A percentile compares a stretch with the other conserved stretches of the same genome.
These are phyloP conservation scores for Haliclona indistincta DNA, from an alignment of 37 sponge, comb jelly and placozoan genomes.

Conservation along the genomic window DNA sequence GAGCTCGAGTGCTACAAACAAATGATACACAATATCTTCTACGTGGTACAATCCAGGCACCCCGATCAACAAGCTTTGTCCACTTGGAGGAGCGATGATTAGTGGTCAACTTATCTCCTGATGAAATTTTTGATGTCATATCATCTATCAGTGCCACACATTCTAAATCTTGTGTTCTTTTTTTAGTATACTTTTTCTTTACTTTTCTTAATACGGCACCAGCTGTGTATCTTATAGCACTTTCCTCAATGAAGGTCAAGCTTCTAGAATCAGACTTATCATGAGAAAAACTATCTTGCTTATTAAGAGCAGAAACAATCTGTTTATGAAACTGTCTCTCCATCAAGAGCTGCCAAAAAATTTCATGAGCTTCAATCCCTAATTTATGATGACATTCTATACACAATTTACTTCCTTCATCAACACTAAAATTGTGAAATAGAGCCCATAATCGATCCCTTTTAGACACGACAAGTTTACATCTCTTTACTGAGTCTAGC, in stretches of 20 bases:
- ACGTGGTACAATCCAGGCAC: not conserved
- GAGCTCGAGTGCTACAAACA: not conserved
- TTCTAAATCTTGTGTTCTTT: not conserved
- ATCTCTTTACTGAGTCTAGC: not conserved
- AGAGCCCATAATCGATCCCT: not conserved
- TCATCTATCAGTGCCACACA: not conserved
- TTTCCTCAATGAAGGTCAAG: no score
- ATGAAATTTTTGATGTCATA: not conserved
- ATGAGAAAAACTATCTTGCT: no score
- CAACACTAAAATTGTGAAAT: not conserved
- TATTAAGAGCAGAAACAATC: no score
- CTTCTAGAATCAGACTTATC: no score
- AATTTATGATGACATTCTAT: not conserved
- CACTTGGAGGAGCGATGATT: no score
- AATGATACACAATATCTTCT: not conserved
- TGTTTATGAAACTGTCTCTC: not conserved
- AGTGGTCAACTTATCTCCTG: not conserved
- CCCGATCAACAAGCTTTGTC: not conserved
- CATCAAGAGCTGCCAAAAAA: not conserved
- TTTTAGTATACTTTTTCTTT: no score
- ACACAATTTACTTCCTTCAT: constrained; percentile 3
- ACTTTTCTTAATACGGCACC: no score
- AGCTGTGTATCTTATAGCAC: no score
- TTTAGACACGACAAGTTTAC: not conserved
- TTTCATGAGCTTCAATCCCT: not conserved